Conservation (phyloP, 2,113 vertebrate species). For the Ahaetulla prasina region DNA sequence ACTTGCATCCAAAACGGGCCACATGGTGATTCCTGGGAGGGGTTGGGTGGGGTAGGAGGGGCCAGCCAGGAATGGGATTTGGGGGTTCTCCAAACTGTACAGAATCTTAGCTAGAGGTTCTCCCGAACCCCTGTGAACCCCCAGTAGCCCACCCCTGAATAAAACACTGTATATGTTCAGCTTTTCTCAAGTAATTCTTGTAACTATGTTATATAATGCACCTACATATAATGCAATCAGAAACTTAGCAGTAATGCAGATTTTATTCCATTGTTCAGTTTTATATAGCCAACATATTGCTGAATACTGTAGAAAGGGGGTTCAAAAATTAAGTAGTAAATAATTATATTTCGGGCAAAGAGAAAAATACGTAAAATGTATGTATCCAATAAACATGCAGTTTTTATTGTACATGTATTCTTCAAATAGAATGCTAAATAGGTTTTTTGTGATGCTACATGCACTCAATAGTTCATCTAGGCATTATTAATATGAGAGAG, state of each 20-base stretch:
- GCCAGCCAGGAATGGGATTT: too few species aligned
- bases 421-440: neutral
- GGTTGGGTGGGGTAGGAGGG: too few species aligned
- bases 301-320: neutral
- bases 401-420: neutral
- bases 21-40: too few species aligned
- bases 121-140: too few species aligned
- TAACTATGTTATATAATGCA: neutral
- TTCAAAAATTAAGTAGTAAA: neutral
- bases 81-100: too few species aligned
- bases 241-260: neutral
- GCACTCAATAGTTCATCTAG: neutral
- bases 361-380: neutral
- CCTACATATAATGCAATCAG: neutral
- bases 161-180: constrained; percentile 35
- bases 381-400: neutral
- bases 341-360: neutral
- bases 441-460: neutral
- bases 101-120: too few species aligned
- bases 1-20: too few species aligned
- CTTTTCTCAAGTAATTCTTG: constrained; percentile 33
- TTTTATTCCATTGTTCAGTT: neutral
- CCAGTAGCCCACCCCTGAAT: too few species aligned
- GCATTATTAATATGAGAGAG: neutral
- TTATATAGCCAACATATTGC: neutral